A percentile compares a stretch with the other conserved stretches of the same genome.
phyloP scores from a whole-genome alignment of 1,140 invertebrate genomes.

The Drosophila bocqueti region DNA sequence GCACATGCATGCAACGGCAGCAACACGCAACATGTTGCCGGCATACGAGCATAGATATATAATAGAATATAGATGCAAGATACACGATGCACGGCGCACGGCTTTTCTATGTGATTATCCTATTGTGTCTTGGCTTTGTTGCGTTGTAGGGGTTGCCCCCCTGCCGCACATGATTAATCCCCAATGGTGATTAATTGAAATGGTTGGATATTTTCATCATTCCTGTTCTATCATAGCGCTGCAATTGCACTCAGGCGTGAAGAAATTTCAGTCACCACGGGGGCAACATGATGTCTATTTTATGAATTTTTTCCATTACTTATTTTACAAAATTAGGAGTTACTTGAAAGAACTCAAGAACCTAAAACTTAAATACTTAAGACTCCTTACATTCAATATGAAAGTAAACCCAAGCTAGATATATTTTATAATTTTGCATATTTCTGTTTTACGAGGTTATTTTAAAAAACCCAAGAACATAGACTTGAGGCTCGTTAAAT shows the following conservation, averaged over 20 bases:
- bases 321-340: no score
- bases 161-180: conserved; percentile 75
- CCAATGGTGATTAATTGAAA: conserved; percentile 66
- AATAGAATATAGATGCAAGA: conserved; percentile 16
- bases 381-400: neutral
- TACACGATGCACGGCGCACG: conserved; percentile 17
- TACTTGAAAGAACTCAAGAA: no score
- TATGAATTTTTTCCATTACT: neutral
- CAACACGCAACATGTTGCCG: conserved; percentile 63
- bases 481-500: neutral
- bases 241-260: conserved; percentile 46
- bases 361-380: no score
- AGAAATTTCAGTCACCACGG: conserved; percentile 23
- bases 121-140: conserved; percentile 37
- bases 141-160: conserved; percentile 18
- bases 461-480: neutral
- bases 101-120: conserved; percentile 26
- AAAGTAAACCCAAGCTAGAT: neutral
- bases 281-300: neutral
- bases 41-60: conserved; percentile 18
- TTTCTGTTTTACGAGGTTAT: neutral
- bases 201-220: conserved; percentile 64
- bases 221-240: conserved; percentile 27
- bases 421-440: no score
- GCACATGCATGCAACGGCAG: conserved; percentile 48